Evolutionary conservation across 2,113 vertebrate genomes (phyloP), one percentile per base, ranked within the genome.

Genomic region (Vidua chalybeata): DNA sequence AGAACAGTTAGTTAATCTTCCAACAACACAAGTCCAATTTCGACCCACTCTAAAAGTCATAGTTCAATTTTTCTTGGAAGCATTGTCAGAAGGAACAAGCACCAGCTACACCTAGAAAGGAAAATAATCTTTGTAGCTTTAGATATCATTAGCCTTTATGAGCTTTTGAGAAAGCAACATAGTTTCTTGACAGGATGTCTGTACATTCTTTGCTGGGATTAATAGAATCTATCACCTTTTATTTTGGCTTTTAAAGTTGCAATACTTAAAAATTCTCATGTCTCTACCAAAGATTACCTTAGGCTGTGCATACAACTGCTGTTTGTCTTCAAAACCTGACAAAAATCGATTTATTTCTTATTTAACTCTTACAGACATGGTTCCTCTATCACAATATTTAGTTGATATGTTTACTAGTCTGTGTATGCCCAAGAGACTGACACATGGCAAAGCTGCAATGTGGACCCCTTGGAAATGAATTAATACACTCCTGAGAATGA

Each of bases 391-490:
- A 24, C 21, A 52, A 13, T 48, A 39, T 56, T 62, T 52, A 48
- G 8, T 41, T 81, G 13, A 2, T 35, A 8, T 13, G 2, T 64
- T 74, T 64, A 28, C 24, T 61, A 43, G 39, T 41, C 10, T 49
- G 22, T 24, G 4, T 19, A 24, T 22, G 39, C 24, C 39, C 46
- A 23, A 52, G 71, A 59, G 27, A 39, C 28, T 37, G 18, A 30
- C 21, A 45, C 41, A 13, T 35, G 20, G 51, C 71, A 84, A 84
- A 23, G 7, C 16, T 71, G 14, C 13, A 22, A 6, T 22, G 27
- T 5, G 2, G 14, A 19, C 15, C 39, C 18, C 11, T 15, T 13
- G 2, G 7, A 33, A 63, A 43, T 1, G 0, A 49, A 41, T 35
- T 7, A 11, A 35, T 33, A 18, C 8, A 7, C 30, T 30, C 24